Conservation (phyloP, 2,888 invertebrate species). For the Crioceris asparagi region DNA sequence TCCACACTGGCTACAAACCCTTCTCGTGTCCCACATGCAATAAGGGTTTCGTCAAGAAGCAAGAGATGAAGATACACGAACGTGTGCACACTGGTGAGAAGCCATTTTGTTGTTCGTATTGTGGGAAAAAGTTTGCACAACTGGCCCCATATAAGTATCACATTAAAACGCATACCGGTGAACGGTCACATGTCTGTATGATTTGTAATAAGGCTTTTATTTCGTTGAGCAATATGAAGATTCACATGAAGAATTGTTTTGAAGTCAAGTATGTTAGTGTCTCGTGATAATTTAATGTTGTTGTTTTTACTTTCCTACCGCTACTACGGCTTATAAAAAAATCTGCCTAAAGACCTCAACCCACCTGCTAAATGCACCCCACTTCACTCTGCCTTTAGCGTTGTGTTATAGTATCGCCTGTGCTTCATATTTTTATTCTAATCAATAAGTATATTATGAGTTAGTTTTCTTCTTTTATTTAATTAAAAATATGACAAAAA, state of each 20-base stretch:
- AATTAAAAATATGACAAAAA: too few relatives aligned
- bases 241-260: constrained; percentile 19
- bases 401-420: too few relatives aligned
- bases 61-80: constrained; percentile 19
- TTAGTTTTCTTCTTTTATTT: too few relatives aligned
- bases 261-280: too few relatives aligned
- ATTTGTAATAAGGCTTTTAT: constrained; percentile 23
- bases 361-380: too few relatives aligned
- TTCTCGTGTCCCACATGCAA: constrained; percentile 40
- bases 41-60: constrained; percentile 37
- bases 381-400: too few relatives aligned
- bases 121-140: constrained; percentile 24
- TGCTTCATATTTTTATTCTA: too few relatives aligned
- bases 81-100: constrained; percentile 34
- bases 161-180: constrained; percentile 17
- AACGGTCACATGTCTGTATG: constrained; percentile 21
- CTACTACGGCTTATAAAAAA: too few relatives aligned
- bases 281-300: too few relatives aligned
- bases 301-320: too few relatives aligned
- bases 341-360: too few relatives aligned
- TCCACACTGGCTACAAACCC: constrained; percentile 43
- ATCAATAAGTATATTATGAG: too few relatives aligned
- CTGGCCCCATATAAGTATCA: constrained; percentile 25
- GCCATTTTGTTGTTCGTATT: constrained; percentile 30
- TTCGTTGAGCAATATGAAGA: constrained; percentile 21